Evolutionary conservation across 1,140 invertebrate species (phyloP).

Genomic region (Saccostrea cuccullata): DNA sequence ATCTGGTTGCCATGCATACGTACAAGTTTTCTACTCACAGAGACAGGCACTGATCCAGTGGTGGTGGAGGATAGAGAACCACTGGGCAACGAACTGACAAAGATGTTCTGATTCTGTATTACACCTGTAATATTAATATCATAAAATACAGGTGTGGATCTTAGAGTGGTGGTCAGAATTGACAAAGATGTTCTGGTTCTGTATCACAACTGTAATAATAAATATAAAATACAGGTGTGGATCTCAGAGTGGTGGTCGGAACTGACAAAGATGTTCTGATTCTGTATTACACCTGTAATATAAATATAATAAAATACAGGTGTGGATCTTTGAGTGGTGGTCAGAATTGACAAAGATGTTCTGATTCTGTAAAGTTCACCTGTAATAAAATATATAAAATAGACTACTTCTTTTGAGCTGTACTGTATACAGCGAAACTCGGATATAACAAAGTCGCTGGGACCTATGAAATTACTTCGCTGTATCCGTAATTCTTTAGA

Average conservation of each 20-base stretch:
- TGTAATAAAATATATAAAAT: neutral
- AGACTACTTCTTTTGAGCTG: too few relatives aligned
- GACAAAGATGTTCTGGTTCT: too few relatives aligned
- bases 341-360: neutral
- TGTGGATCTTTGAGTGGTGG: too few relatives aligned
- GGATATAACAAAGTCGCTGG: too few relatives aligned
- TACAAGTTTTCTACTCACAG: conserved; percentile 43
- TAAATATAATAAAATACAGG: neutral
- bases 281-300: conserved; percentile 64
- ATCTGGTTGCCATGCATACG: conserved; percentile 35
- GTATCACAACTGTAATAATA: conserved; percentile 10
- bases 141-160: neutral
- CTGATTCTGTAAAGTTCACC: neutral
- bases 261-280: conserved; percentile 70
- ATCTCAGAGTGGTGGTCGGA: too few relatives aligned
- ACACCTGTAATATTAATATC: too few relatives aligned
- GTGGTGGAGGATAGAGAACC: conserved; percentile 40
- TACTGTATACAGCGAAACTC: too few relatives aligned
- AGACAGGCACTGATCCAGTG: conserved; percentile 10
- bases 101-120: too few relatives aligned
- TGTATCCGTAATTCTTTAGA: too few relatives aligned
- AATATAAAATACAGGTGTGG: too few relatives aligned
- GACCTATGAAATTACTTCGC: too few relatives aligned
- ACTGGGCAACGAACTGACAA: conserved; percentile 67
- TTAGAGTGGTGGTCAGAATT: too few relatives aligned